Percentiles rank a stretch among this genome's conserved stretches.
These are phyloP conservation scores for Pachyseris speciosa DNA, from an alignment of 64 coral and sea anemone species.

Conservation along the genomic window DNA sequence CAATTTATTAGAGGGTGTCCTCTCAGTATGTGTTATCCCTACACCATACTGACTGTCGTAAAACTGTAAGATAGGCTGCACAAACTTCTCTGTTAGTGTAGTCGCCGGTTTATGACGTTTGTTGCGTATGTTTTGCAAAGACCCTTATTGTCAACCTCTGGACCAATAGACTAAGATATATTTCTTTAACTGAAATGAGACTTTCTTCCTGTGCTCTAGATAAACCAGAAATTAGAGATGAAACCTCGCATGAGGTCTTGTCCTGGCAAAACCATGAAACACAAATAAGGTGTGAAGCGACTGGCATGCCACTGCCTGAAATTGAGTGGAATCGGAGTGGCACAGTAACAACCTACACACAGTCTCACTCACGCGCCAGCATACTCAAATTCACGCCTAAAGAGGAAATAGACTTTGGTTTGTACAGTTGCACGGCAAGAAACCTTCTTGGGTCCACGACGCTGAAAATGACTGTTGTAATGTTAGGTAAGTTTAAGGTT, in stretches of 20 bases:
- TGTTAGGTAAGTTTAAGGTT: neutral
- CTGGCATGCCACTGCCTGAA: neutral
- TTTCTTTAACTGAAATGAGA: neutral
- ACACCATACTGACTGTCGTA: too few relatives aligned
- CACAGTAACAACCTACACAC: neutral
- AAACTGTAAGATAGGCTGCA: too few relatives aligned
- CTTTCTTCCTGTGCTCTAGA: neutral
- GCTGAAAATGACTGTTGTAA: neutral
- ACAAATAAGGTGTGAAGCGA: neutral
- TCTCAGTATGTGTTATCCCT: too few relatives aligned
- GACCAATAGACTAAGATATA: too few relatives aligned
- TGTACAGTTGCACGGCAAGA: neutral
- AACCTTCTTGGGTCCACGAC: neutral
- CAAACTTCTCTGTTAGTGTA: too few relatives aligned
- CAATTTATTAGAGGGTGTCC: too few relatives aligned
- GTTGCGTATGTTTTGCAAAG: too few relatives aligned
- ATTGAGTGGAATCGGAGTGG: constrained; percentile 8
- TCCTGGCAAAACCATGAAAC: constrained; percentile 16
- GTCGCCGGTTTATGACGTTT: too few relatives aligned
- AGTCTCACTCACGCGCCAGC: neutral
- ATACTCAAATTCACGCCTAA: neutral
- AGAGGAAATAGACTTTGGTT: neutral
- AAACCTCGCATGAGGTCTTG: neutral
- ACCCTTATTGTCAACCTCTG: too few relatives aligned
- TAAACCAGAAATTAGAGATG: constrained; percentile 19